Conservation (phyloP, 2,888 invertebrate genomes). For the Pterostichus madidus region DNA sequence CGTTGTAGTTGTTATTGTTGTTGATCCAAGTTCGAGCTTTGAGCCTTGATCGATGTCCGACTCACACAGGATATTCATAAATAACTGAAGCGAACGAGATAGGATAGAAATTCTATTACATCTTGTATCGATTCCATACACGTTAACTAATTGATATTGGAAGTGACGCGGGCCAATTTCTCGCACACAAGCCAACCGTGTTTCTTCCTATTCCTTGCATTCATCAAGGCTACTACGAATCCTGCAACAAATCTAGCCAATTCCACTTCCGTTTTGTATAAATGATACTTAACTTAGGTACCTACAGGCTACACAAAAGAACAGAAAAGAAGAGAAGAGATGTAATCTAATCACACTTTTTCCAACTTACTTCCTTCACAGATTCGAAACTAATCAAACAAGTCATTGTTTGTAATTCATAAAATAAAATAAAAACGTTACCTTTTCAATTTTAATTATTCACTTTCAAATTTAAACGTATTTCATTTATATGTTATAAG, state of each 20-base stretch:
- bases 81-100: constrained; percentile 56
- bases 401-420: no score
- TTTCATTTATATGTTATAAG: no score
- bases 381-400: no score
- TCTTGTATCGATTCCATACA: constrained; percentile 61
- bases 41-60: constrained; percentile 3
- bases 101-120: constrained; percentile 60
- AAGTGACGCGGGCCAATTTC: constrained; percentile 62
- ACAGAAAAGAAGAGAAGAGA: not conserved
- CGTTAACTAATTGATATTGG: constrained; percentile 65
- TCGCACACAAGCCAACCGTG: constrained; percentile 25
- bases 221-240: constrained; percentile 47
- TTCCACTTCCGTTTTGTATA: constrained; percentile 57
- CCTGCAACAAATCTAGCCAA: constrained; percentile 55
- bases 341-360: no score
- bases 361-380: not conserved
- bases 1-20: no score
- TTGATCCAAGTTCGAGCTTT: not conserved
- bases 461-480: no score
- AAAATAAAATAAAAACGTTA: no score
- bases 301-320: constrained; percentile 3
- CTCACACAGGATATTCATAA: constrained; percentile 50
- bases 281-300: constrained; percentile 37
- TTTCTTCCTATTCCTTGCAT: constrained; percentile 58
- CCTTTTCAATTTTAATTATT: no score